A percentile compares a stretch with the other conserved stretches of the same genome.
Evolutionary conservation across 2,113 vertebrate genomes (phyloP).

Genomic region (Cromileptes altivelis): DNA sequence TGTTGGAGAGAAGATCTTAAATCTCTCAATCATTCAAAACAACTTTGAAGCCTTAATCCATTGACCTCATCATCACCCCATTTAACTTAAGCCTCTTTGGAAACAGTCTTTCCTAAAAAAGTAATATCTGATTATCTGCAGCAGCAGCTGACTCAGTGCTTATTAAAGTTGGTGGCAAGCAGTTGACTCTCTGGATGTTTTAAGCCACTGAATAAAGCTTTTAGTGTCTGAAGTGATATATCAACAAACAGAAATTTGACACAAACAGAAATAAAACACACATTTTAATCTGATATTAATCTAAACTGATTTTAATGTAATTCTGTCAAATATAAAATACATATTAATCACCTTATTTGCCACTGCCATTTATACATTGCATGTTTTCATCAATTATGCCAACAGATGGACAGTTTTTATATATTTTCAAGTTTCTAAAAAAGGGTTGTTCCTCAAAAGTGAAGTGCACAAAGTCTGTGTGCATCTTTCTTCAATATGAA

Average conservation of each 20-base stretch:
- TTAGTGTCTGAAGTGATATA: not conserved
- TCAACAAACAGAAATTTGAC: not conserved
- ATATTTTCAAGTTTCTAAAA: conserved; percentile 1
- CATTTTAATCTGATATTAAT: conserved; percentile 4
- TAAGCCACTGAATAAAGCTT: not conserved
- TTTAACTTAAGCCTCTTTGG: conserved; percentile 45
- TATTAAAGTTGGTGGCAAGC: conserved; percentile 23
- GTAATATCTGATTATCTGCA: conserved; percentile 49
- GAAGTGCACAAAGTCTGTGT: not conserved
- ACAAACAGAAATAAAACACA: not conserved
- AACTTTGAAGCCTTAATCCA: conserved; percentile 35
- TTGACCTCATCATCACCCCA: conserved; percentile 25
- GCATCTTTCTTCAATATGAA: conserved; percentile 16
- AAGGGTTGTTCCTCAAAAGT: not conserved
- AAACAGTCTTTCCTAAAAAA: conserved; percentile 42
- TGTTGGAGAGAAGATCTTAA: conserved; percentile 27
- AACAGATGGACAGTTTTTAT: not conserved
- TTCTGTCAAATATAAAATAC: not conserved
- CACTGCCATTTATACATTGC: not conserved
- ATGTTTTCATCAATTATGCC: not conserved
- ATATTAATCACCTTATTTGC: not conserved
- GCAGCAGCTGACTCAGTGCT: conserved; percentile 21
- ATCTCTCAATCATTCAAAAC: conserved; percentile 62
- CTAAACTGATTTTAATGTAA: not conserved
- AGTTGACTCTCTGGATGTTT: conserved; percentile 9